Evolutionary conservation across 2,113 vertebrate genomes (phyloP).

Genomic region (Nycticebus coucang): DNA sequence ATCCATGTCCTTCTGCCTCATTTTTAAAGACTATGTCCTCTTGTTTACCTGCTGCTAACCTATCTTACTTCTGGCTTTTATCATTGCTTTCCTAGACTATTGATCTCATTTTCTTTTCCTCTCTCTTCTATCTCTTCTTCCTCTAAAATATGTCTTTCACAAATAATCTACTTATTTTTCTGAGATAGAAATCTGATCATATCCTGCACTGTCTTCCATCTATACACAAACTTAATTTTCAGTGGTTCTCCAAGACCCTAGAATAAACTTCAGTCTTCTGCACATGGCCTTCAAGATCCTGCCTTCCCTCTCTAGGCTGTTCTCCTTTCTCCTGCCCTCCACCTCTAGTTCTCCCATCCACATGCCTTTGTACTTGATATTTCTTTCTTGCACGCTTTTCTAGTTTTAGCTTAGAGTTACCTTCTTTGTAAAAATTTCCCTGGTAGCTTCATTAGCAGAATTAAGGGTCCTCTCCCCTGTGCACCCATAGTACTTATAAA

Average conservation of each 20-base stretch:
- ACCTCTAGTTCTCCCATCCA: background rate
- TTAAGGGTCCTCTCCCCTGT: background rate
- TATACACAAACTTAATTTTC: background rate
- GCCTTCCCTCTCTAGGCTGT: background rate
- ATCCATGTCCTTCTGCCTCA: background rate
- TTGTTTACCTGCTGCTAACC: background rate
- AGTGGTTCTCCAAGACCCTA: background rate
- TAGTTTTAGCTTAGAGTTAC: background rate
- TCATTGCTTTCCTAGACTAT: background rate
- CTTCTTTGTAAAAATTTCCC: background rate
- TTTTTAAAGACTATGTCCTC: background rate
- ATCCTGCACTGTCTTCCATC: background rate
- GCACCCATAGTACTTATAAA: background rate
- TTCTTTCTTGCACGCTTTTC: background rate
- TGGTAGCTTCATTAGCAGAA: background rate
- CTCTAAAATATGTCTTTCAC: background rate
- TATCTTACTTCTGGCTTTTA: background rate
- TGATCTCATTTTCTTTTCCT: background rate
- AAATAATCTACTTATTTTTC: slow-evolving; percentile 37
- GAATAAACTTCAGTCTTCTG: background rate
- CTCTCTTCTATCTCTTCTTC: background rate
- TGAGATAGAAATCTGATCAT: background rate
- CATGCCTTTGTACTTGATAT: background rate
- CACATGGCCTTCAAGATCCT: background rate
- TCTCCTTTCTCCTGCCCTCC: background rate